Evolutionary conservation across 2,888 invertebrate genomes (phyloP), one percentile per base, ranked within the genome.

Genomic region (Sphaerophoria taeniata): DNA sequence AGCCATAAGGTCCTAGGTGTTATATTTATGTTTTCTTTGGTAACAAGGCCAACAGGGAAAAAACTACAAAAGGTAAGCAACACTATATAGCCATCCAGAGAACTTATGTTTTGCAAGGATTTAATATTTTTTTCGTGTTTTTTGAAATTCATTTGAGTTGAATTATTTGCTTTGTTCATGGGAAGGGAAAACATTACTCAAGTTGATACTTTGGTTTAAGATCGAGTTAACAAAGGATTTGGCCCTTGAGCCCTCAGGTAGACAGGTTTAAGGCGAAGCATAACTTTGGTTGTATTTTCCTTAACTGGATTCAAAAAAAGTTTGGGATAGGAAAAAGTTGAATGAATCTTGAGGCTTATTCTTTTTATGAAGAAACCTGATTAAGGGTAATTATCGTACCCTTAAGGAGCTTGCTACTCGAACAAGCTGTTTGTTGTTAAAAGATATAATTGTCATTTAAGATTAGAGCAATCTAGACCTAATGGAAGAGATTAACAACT

Each of bases 71-170:
- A 47, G 45, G 51, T 67, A 67, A 39, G 36, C 53, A 53, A 53
- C 53, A 67, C 53, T 67, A n/a, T n/a, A n/a, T n/a, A 51, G 36
- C 24, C 67, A n/a, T 39, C 24, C 0, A 12, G 53, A 24, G 67
- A 51, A 39, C 6, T 43, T 31, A 6, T 7, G 51, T 67, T 67
- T 67, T 51, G 51, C 53, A 2, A n/a, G 39, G n/a, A 16, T 49
- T 49, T 67, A 43, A 39, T 67, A 67, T 3, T 39, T 60, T 51
- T 36, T 67, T 34, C 5, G 33, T 51, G 16, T 51, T 51, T 24
- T 2, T n/a, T n/a, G 12, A n/a, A 12, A 49, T 34, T 65, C 12
- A 34, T 65, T 65, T 36, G 43, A 65, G 65, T 49, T 65, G 11
- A 49, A 43, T 43, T 43, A 43, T 36, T 49, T 63, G 45, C 9